Base-by-base conservation (phyloP, 2,113 vertebrate species). In the Fregetta grallaria region DNA sequence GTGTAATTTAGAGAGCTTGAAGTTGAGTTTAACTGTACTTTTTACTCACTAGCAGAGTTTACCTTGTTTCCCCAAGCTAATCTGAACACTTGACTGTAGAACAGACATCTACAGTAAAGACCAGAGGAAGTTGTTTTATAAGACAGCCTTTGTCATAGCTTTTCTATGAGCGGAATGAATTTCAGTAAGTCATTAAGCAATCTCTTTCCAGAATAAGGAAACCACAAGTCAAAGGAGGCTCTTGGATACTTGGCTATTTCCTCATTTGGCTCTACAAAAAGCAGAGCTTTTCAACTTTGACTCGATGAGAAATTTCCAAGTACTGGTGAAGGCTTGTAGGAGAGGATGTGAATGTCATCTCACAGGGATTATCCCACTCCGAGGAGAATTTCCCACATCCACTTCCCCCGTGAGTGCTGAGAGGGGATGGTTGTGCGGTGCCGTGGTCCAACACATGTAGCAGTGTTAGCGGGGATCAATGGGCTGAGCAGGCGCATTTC, bases 91-190 rank as follows among this genome's bases (percentile, higher is more conserved):
- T 6, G 13, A 16, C 56, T 11, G 32, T 27, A 7, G 61, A 19
- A 18, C 3, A 12, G 36, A 3, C 7, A 0, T 14, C 14, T 42
- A 3, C 81, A 52, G 56, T 3, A 1, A 9, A 30, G 82, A n/a
- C 75, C 76, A 87, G 94, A 90, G 95, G 97, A 97, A 96, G 89
- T 26, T 74, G 67, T 96, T 74, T 29, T 44, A 73, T 82, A 89
- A 92, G 76, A 34, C 76, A 22, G 47, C 47, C 18, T 93, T 83
- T 90, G 83, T 77, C 91, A 68, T 40, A 20, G 44, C 86, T 70
- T 53, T 63, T 65, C 52, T 50, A 21, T 30, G 68, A 91, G 92
- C 29, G 29, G 75, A 76, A 40, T 50, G 66, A 50, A 29, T 84
- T 80, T 27, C 88, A 62, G 53, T 7, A n/a, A 94, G 76, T 55